Evolutionary conservation across 2,113 vertebrate genomes (phyloP), one percentile per base, ranked within the genome.

Genomic region (Indri indri): DNA sequence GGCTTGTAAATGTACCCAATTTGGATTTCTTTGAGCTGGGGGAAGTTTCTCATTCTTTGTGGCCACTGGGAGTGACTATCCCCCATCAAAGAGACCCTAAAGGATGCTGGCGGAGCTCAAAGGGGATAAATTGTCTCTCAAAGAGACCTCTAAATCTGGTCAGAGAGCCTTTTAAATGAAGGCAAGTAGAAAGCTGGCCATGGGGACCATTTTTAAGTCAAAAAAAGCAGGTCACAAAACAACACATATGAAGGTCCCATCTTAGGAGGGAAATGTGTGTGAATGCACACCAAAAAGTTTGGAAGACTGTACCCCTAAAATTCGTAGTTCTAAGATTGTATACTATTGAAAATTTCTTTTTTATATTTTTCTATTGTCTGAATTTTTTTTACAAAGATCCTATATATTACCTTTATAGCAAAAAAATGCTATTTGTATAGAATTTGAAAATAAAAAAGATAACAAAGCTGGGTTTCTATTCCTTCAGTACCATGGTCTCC

Each of bases 11-110:
- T 27, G 80, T 47, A 61, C 77, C 85, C 79, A 90, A 42, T 71
- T 22, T n/a, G 89, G 95, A 97, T 89, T 59, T 66, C 91, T 97
- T 91, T 91, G 96, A 97, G 98, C 96, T 37, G 30, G 37, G 74
- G 88, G 96, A 76, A 63, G 85, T 65, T 94, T 91, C 88, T 47
- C 16, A 50, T 89, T 7, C 8, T 94, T 84, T 76, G 34, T 73
- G 70, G 84, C 77, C 47, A 9, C 74, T 59, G 90, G 88, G 76
- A 86, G 80, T 71, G 83, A 86, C 65, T 83, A 25, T 76, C 25
- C 12, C 13, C 70, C 70, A 90, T 94, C 93, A 96, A 81, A 96
- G 76, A 52, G 80, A 89, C 12, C 61, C 71, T 91, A 54, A 68
- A 68, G 83, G 30, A 92, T 47, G 42, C 45, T n/a, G 18, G 54